A percentile compares a stretch with the other conserved stretches of the same genome.
phyloP scores from a whole-genome alignment of 2,797 vertebrate genomes.

The Phrynocephalus vlangalii region DNA sequence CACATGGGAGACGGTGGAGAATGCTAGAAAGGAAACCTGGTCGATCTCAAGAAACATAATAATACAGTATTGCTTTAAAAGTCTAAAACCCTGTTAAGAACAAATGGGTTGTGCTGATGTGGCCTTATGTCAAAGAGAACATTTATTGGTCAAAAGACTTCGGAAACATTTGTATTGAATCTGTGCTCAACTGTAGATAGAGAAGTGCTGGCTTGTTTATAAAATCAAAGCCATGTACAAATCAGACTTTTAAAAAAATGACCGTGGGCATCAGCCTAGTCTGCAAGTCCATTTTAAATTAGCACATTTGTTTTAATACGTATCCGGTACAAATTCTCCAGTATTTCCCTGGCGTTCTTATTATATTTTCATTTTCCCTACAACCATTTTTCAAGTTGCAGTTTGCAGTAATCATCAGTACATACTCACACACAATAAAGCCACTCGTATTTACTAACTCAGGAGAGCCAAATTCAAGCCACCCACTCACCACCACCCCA shows the following conservation, averaged over 20 bases:
- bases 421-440: neutral
- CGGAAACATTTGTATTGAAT: too few relatives aligned
- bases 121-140: neutral
- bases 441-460: conserved; percentile 25
- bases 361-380: conserved; percentile 26
- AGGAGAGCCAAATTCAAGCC: neutral
- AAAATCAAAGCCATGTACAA: neutral
- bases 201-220: neutral
- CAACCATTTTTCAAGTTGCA: conserved; percentile 19
- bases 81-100: neutral
- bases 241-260: neutral
- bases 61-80: neutral
- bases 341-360: neutral
- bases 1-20: neutral
- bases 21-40: neutral
- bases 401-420: neutral
- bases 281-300: neutral
- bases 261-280: neutral
- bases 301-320: conserved; percentile 3
- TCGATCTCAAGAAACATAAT: neutral
- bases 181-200: neutral
- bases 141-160: too few relatives aligned
- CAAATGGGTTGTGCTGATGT: neutral
- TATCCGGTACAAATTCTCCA: neutral
- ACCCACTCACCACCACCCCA: too few relatives aligned